Evolutionary conservation across 2,888 invertebrate species (phyloP).

Genomic region (Drosophila siamana): DNA sequence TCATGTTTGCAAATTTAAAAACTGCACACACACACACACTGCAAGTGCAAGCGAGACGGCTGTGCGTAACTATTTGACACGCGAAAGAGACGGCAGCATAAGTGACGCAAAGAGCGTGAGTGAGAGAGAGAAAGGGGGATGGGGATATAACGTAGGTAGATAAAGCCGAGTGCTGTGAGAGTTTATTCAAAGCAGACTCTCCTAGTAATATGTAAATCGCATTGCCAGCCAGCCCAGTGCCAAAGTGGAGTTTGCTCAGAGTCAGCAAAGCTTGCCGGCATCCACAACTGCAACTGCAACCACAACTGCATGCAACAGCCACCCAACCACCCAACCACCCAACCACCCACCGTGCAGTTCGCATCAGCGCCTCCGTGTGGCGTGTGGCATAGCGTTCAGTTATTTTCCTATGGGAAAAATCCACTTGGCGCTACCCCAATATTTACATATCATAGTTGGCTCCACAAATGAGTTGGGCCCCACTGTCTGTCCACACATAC

Average conservation of each 20-base stretch:
- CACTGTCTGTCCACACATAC: not conserved
- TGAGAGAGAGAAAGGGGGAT: not conserved
- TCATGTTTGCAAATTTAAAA: constrained; percentile 80
- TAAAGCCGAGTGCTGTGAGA: constrained; percentile 45
- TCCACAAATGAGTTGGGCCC: constrained; percentile 58
- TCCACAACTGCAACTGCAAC: constrained; percentile 3
- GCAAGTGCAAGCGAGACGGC: constrained; percentile 15
- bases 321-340: no score
- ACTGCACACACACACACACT: constrained; percentile 47
- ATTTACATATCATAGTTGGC: constrained; percentile 71
- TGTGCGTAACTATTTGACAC: constrained; percentile 17
- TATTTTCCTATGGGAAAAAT: constrained; percentile 68
- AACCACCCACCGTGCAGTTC: no score
- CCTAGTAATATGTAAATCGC: constrained; percentile 77
- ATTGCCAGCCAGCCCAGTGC: constrained; percentile 61
- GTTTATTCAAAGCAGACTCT: constrained; percentile 81
- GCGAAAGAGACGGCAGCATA: no score
- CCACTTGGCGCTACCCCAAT: constrained; percentile 66
- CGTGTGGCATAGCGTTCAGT: constrained; percentile 53
- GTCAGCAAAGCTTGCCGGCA: constrained; percentile 50
- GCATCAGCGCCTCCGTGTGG: constrained; percentile 63
- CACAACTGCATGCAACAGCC: constrained; percentile 14
- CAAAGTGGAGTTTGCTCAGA: constrained; percentile 66
- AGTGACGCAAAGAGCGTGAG: not conserved
- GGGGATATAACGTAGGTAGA: constrained; percentile 15